Base-by-base conservation (phyloP, 2,888 invertebrate species). In the Acanthosepion esculentum region DNA sequence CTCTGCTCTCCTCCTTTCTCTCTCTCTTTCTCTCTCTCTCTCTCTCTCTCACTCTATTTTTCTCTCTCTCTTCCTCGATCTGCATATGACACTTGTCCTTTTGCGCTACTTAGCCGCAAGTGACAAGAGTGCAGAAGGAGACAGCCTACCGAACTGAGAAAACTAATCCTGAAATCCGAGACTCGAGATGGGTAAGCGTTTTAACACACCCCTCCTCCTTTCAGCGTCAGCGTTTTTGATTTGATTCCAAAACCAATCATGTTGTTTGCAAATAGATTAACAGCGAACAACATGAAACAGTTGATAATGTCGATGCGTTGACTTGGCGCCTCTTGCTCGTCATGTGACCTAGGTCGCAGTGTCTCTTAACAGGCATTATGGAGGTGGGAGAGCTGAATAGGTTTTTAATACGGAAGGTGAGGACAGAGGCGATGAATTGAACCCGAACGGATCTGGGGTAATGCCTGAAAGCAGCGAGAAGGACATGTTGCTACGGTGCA, bases 301-400 rank as follows among this genome's bases (percentile, higher is more conserved):
- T 78, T 78, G n/a, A n/a, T n/a, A 0, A 33, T n/a, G 78, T n/a
- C 5, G n/a, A 78, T 15, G n/a, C 78, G 78, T 78, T n/a, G 78
- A n/a, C 3, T 78, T 78, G 78, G 78, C n/a, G 78, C 78, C n/a
- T n/a, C 33, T n/a, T 12, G n/a, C 15, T 78, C 33, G n/a, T 78
- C 78, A 78, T 78, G 78, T n/a, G 78, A 78, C 78, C n/a, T 78
- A n/a, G n/a, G 78, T 78, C 78, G 78, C 78, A n/a, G n/a, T 78
- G 78, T 78, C 78, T 78, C n/a, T 78, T 78, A 12, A n/a, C 15
- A 78, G 12, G 10, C 78, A 33, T 12, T 5, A 41, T 78, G 78
- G n/a, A 33, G 23, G 12, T 33, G 78, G 78, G 78, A 8, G 15
- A 78, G 78, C 78, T 78, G 78, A 78, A 78, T 78, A n/a, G n/a